Evolutionary conservation across 2,113 vertebrate species (phyloP).

Genomic region (Urocynchramus pylzowi): DNA sequence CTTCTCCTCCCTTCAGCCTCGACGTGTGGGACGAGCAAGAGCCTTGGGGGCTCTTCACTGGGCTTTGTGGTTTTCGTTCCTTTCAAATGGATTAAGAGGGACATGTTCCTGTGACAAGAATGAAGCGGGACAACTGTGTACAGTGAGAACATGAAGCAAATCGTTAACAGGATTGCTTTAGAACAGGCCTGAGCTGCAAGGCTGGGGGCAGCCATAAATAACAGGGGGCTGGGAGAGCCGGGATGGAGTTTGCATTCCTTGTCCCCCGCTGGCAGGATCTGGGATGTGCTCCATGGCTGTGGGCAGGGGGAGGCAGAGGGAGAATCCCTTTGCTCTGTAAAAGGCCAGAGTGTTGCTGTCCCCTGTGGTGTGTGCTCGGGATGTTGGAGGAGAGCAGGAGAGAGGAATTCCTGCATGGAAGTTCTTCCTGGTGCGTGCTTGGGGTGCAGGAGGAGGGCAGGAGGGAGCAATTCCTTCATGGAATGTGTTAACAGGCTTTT

Average conservation of each 20-base stretch:
- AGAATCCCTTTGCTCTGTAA: not conserved
- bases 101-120: slow-evolving; percentile 23
- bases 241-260: not conserved
- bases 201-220: not conserved
- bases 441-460: not conserved
- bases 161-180: not conserved
- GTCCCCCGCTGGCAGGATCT: not conserved
- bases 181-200: not conserved
- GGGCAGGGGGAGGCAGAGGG: not conserved
- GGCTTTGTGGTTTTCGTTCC: slow-evolving; percentile 44
- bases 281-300: not conserved
- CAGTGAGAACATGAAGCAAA: slow-evolving; percentile 35
- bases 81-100: slow-evolving; percentile 35
- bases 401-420: not conserved
- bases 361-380: not conserved
- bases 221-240: not conserved
- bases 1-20: slow-evolving; percentile 20
- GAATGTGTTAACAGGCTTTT: not conserved
- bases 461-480: not conserved
- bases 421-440: not conserved
- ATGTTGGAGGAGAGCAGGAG: not conserved
- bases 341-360: not conserved
- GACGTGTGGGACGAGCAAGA: not conserved
- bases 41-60: slow-evolving; percentile 2
- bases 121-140: not conserved